phyloP scores from a whole-genome alignment of 2,888 invertebrate species.

The Platerodrilus igneus region DNA sequence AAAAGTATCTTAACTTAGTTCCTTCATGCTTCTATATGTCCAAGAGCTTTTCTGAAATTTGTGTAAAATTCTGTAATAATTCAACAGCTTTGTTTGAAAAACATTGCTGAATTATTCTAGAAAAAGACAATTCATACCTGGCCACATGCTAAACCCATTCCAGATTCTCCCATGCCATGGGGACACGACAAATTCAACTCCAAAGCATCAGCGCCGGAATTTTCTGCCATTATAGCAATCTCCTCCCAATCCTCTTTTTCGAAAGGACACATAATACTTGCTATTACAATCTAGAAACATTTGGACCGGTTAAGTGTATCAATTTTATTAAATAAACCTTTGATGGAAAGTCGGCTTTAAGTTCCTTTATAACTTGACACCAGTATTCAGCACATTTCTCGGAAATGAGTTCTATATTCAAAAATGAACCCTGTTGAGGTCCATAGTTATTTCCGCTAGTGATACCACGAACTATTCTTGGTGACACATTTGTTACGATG shows the following conservation, averaged over 20 bases:
- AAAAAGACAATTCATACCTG: conserved; percentile 62
- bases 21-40: too few relatives aligned
- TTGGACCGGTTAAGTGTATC: background rate
- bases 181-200: conserved; percentile 97
- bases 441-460: conserved; percentile 90
- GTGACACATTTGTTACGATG: conserved; percentile 93
- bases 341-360: conserved; percentile 87
- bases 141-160: conserved; percentile 98
- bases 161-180: conserved; percentile 97
- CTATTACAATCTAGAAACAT: conserved; percentile 70
- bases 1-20: too few relatives aligned
- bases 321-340: conserved; percentile 61
- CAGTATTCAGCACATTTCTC: conserved; percentile 95
- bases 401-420: conserved; percentile 97
- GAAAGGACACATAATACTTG: conserved; percentile 93
- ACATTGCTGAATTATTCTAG: background rate
- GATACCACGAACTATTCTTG: conserved; percentile 89
- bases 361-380: conserved; percentile 80
- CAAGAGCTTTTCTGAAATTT: too few relatives aligned
- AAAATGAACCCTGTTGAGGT: conserved; percentile 93
- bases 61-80: background rate
- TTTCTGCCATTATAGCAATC: conserved; percentile 71
- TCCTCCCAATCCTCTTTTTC: conserved; percentile 84
- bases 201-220: conserved; percentile 87
- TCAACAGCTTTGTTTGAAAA: conserved; percentile 5